These are phyloP conservation scores for Diogma glabrata DNA, from an alignment of 2,888 invertebrate genomes.

Conservation along the genomic window DNA sequence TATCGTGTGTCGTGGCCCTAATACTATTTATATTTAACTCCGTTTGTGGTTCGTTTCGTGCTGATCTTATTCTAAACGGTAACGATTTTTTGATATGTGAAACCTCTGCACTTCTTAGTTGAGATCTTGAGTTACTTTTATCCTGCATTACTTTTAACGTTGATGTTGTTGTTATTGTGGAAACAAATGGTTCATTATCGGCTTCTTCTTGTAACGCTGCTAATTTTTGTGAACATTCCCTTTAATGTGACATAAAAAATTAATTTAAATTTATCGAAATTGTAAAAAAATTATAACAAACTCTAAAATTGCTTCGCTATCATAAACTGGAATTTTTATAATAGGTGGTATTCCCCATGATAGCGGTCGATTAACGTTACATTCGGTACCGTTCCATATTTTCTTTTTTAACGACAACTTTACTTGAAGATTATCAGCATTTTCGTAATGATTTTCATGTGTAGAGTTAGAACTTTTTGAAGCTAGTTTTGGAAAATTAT, in stretches of 20 bases:
- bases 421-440: slow-evolving; percentile 40
- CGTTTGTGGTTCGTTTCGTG: slow-evolving; percentile 1
- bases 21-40: neutral
- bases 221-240: slow-evolving; percentile 55
- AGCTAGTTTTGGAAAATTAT: slow-evolving; percentile 28
- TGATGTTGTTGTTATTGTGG: neutral
- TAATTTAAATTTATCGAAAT: too few relatives aligned
- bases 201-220: slow-evolving; percentile 31
- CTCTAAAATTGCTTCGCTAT: slow-evolving; percentile 48
- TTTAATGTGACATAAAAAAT: slow-evolving; percentile 25
- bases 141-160: neutral
- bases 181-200: neutral
- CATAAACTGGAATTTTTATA: slow-evolving; percentile 40
- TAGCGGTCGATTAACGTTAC: slow-evolving; percentile 37
- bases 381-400: slow-evolving; percentile 56
- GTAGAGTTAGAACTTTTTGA: slow-evolving; percentile 23
- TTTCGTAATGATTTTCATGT: slow-evolving; percentile 17
- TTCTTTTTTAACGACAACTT: slow-evolving; percentile 59
- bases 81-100: neutral
- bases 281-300: slow-evolving; percentile 25
- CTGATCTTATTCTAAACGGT: neutral
- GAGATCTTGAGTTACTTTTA: neutral
- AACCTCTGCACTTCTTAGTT: neutral
- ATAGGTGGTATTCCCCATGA: slow-evolving; percentile 55
- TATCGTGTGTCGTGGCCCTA: neutral